phyloP scores from a whole-genome alignment of 2,113 vertebrate genomes.

The Carassius carassius region DNA sequence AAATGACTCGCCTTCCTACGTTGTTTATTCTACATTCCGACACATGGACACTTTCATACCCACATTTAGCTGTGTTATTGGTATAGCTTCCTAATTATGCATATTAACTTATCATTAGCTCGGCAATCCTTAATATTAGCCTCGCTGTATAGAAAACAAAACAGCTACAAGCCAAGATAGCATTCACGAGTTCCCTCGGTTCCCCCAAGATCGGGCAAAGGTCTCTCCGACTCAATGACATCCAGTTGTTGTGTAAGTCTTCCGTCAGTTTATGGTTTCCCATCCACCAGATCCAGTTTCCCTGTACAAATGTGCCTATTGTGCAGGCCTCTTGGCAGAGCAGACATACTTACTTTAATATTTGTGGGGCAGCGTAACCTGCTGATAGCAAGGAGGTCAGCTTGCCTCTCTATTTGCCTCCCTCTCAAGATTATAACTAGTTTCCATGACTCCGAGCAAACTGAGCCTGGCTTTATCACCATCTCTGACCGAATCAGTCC shows the following conservation, averaged over 20 bases:
- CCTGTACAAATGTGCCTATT: slow-evolving; percentile 52
- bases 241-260: slow-evolving; percentile 53
- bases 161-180: neutral
- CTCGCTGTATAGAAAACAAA: slow-evolving; percentile 12
- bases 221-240: slow-evolving; percentile 46
- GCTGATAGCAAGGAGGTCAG: slow-evolving; percentile 53
- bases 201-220: slow-evolving; percentile 26
- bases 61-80: neutral
- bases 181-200: slow-evolving; percentile 19
- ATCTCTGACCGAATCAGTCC: slow-evolving; percentile 35
- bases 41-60: neutral
- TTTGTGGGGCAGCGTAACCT: slow-evolving; percentile 53
- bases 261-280: slow-evolving; percentile 53
- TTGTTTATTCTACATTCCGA: neutral
- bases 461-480: slow-evolving; percentile 51
- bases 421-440: slow-evolving; percentile 58
- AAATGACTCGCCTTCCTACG: neutral
- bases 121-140: slow-evolving; percentile 23
- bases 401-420: slow-evolving; percentile 55
- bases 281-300: slow-evolving; percentile 51
- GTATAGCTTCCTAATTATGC: slow-evolving; percentile 27
- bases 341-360: slow-evolving; percentile 55
- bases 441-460: slow-evolving; percentile 55
- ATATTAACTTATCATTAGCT: slow-evolving; percentile 15
- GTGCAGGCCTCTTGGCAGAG: slow-evolving; percentile 50